A percentile compares a stretch with the other conserved stretches of the same genome.
Evolutionary conservation across 2,797 vertebrate genomes (phyloP).

Genomic region (Girardinus metallicus): DNA sequence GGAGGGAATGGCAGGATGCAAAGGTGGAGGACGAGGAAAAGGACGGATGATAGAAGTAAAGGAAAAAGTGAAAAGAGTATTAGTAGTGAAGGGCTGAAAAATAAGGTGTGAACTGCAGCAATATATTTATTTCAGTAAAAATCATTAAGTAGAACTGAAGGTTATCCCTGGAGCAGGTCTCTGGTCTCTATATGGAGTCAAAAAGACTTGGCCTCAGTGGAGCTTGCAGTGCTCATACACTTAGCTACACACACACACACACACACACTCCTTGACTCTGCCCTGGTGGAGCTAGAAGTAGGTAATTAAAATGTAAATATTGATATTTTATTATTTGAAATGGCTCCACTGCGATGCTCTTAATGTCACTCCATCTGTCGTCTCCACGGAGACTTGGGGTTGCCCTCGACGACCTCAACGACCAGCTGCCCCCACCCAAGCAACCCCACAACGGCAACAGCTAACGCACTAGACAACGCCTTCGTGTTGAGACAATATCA

Average conservation of each 20-base stretch:
- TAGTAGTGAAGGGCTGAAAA: background rate
- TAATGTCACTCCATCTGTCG: conserved; percentile 99
- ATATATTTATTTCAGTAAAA: conserved; percentile 14
- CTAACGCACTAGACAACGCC: conserved; percentile 48
- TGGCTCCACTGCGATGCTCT: conserved; percentile 95
- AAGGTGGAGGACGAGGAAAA: conserved; percentile 26
- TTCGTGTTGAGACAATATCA: conserved; percentile 57
- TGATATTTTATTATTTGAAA: conserved; percentile 99
- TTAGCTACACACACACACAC: conserved; percentile 82
- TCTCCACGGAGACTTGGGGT: conserved; percentile 92
- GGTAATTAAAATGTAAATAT: conserved; percentile 99
- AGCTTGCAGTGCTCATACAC: conserved; percentile 36
- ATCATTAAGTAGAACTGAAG: conserved; percentile 14
- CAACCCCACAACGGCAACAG: conserved; percentile 47
- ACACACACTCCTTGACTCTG: conserved; percentile 82
- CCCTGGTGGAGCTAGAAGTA: conserved; percentile 89
- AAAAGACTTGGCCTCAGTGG: conserved; percentile 35
- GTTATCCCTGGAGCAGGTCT: conserved; percentile 38
- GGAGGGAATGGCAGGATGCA: conserved; percentile 29
- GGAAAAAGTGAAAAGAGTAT: background rate
- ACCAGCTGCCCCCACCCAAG: conserved; percentile 64
- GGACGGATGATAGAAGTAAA: conserved; percentile 21
- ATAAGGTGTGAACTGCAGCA: background rate
- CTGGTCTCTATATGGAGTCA: conserved; percentile 34
- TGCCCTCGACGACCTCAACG: conserved; percentile 83